These are phyloP conservation scores for Tarsius wallacei DNA, from an alignment of 2,797 vertebrate species.

Conservation along the genomic window DNA sequence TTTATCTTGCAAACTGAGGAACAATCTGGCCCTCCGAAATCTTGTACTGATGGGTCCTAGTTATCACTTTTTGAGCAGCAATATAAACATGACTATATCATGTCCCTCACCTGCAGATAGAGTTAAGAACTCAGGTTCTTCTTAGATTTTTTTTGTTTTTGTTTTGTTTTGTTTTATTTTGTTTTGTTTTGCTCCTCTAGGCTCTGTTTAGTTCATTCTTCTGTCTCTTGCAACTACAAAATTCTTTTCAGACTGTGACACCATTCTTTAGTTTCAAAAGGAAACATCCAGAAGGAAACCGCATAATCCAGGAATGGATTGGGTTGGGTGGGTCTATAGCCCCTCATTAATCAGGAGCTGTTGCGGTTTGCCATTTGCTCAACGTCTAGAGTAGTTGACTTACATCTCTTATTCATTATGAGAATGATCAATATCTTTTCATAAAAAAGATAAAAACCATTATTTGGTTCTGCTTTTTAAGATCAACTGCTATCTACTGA, in stretches of 20 bases:
- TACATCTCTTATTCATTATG: constrained; percentile 19
- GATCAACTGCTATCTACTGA: not conserved
- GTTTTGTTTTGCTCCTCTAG: not conserved
- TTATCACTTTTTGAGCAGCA: not conserved
- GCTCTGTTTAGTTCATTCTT: not conserved
- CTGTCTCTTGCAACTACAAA: not conserved
- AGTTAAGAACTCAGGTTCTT: not conserved
- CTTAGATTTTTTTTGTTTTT: not conserved
- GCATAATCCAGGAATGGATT: not conserved
- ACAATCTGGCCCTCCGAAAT: not conserved
- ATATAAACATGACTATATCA: not conserved
- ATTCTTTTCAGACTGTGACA: not conserved
- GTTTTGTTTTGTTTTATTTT: not conserved
- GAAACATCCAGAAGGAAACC: not conserved
- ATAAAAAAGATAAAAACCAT: not conserved
- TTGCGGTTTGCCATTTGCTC: not conserved
- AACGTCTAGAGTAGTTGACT: not conserved
- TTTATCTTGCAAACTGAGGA: not conserved
- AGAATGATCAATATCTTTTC: not conserved
- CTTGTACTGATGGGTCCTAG: not conserved
- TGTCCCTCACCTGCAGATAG: not conserved
- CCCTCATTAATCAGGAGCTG: not conserved
- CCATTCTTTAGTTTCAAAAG: not conserved
- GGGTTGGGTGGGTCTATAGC: not conserved
- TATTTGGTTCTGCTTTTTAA: constrained; percentile 58